Percentiles rank a stretch among this genome's conserved stretches.
Evolutionary conservation across 2,113 vertebrate species (phyloP).

Genomic region (Triplophysa dalaica): DNA sequence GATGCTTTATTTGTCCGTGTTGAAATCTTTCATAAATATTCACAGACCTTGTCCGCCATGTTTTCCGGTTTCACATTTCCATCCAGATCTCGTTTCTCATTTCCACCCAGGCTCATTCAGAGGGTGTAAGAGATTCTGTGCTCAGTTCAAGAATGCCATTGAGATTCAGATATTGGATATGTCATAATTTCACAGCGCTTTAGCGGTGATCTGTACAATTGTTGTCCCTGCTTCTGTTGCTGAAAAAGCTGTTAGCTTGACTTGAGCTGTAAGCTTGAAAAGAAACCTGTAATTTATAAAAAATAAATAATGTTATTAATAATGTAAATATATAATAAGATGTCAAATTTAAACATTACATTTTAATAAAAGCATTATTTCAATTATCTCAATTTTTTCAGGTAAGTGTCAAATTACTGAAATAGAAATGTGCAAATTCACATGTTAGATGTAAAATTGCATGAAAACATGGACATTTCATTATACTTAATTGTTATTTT

Average conservation of each 20-base stretch:
- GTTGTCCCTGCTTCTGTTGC: background rate
- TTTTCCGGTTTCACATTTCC: background rate
- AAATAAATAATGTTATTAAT: too few relatives aligned
- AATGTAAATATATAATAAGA: too few relatives aligned
- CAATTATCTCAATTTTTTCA: too few relatives aligned
- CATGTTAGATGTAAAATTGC: too few relatives aligned
- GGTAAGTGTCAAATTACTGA: too few relatives aligned
- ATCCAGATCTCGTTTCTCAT: constrained; percentile 22
- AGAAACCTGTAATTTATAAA: too few relatives aligned
- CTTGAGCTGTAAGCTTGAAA: too few relatives aligned
- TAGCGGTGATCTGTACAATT: constrained; percentile 7
- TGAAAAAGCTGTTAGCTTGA: background rate
- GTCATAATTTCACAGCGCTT: constrained; percentile 35
- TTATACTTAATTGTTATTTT: too few relatives aligned
- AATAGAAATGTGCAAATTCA: too few relatives aligned
- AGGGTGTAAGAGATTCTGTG: background rate
- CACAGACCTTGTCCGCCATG: background rate
- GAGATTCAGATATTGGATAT: constrained; percentile 2
- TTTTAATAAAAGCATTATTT: too few relatives aligned
- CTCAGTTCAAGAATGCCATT: constrained; percentile 12
- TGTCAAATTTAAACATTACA: too few relatives aligned
- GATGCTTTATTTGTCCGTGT: background rate
- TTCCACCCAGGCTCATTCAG: background rate
- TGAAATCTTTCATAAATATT: constrained; percentile 31
- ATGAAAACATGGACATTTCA: too few relatives aligned